Conservation (phyloP, 1,140 invertebrate genomes). For the Bathynomus jamesi region DNA sequence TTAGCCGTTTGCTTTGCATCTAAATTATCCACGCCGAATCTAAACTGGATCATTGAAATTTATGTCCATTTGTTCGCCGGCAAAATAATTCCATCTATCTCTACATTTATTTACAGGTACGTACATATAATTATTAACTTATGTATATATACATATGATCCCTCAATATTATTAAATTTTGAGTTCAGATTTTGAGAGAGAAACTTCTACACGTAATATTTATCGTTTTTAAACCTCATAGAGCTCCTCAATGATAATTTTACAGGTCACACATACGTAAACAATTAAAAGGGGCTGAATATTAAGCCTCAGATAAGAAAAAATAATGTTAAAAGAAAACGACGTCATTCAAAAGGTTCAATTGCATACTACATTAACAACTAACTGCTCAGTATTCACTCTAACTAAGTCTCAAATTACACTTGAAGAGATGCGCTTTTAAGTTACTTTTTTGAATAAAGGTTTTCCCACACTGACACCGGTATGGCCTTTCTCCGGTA, state of each 20-base stretch:
- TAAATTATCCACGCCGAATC: no score
- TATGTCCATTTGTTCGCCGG: no score
- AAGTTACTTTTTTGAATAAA: slow-evolving; percentile 4
- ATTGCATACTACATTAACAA: background rate
- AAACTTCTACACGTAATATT: no score
- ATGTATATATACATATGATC: no score
- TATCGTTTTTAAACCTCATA: no score
- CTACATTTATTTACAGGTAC: no score
- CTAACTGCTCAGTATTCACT: background rate
- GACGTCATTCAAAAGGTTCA: slow-evolving; percentile 8
- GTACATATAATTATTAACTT: no score
- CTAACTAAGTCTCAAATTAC: background rate
- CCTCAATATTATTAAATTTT: no score
- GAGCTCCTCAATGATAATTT: background rate
- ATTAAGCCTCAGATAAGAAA: background rate
- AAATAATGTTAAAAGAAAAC: background rate
- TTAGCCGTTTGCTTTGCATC: no score
- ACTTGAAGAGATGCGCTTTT: slow-evolving; percentile 1
- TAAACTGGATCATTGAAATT: no score
- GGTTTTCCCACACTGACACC: slow-evolving; percentile 28
- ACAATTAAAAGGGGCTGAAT: background rate
- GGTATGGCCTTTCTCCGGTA: slow-evolving; percentile 53
- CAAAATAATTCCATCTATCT: no score
- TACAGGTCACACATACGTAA: background rate
- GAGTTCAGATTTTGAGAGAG: no score